Evolutionary conservation across 1,140 invertebrate species (phyloP), one percentile per base, ranked within the genome.

Genomic region (Holotrichia oblita): DNA sequence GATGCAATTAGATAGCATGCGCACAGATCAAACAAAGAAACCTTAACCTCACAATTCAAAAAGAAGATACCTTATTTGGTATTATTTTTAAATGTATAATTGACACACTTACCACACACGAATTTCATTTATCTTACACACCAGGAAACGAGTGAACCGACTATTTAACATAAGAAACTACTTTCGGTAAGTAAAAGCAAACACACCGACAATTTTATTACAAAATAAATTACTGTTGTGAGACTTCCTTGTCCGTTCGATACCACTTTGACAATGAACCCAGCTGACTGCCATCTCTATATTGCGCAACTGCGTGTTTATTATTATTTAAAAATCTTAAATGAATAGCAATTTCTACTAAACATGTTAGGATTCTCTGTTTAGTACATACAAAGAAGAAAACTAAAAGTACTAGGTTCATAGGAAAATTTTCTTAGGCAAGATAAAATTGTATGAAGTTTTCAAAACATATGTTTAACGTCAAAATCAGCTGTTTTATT

Each of bases 201-300:
- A 17, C 27, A 22, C 20, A 69, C 61, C 61, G 12, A 69, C 20
- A 69, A 69, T 69, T 69, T 69, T 69, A 69, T 69, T 69, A 69
- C 61, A 69, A 69, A 69, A 69, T 20, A 69, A 69, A 20, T 69
- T 20, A 69, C 61, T 69, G 61, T 69, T 69, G 61, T 22, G 61
- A 69, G 61, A 69, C 61, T 69, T 17, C 61, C 27, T 14, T 69
- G 79, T 79, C 77, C 78, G 81, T 82, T 82, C 81, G 81, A 82
- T 82, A 82, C 81, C 61, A 76, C 77, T 81, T 82, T 82, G 81
- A 82, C 81, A 82, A 82, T 82, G 81, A 82, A 82, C 81, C 80
- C 81, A 82, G 81, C 81, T 82, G 81, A 82, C 81, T 82, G 75
- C 78, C 77, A 77, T 74, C 77, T 77, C 69, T 72, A 77, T 64